Conservation (phyloP, 1,140 invertebrate genomes). For the Drosophila biarmipes region DNA sequence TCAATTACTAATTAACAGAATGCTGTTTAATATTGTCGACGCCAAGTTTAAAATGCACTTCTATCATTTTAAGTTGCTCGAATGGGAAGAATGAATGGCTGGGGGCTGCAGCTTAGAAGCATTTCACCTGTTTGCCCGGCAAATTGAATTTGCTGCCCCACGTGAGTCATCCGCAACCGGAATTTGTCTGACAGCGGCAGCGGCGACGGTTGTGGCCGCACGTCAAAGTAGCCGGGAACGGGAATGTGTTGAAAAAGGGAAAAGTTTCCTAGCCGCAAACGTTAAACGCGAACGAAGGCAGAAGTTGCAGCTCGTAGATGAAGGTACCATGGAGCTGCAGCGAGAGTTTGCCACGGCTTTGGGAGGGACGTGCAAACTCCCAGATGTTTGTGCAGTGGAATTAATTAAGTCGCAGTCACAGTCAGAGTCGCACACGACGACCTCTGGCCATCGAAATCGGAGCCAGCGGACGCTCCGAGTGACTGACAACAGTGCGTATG, state of each 20-base stretch:
- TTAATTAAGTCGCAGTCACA: slow-evolving; percentile 67
- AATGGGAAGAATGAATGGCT: background rate
- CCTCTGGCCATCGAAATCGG: slow-evolving; percentile 22
- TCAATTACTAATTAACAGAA: background rate
- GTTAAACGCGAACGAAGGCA: slow-evolving; percentile 22
- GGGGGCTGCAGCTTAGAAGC: slow-evolving; percentile 6
- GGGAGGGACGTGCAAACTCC: slow-evolving; percentile 3
- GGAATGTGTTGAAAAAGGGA: slow-evolving; percentile 54
- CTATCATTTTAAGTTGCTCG: background rate
- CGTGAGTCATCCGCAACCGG: slow-evolving; percentile 74
- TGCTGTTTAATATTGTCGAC: background rate
- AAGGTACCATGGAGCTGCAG: slow-evolving; percentile 1
- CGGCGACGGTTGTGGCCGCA: slow-evolving; percentile 53
- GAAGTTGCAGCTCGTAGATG: slow-evolving; percentile 1
- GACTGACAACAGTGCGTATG: slow-evolving; percentile 71
- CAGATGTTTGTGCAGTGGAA: slow-evolving; percentile 24
- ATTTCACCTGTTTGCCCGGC: slow-evolving; percentile 32
- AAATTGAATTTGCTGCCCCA: slow-evolving; percentile 43
- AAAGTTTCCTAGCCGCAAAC: slow-evolving; percentile 72
- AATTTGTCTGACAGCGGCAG: slow-evolving; percentile 59
- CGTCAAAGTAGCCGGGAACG: slow-evolving; percentile 62
- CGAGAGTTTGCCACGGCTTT: background rate
- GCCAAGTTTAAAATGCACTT: background rate
- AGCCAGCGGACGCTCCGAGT: slow-evolving; percentile 19
- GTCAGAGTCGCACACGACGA: slow-evolving; percentile 30